A percentile compares a stretch with the other conserved stretches of the same genome.
Evolutionary conservation across 1,140 invertebrate species (phyloP).

Genomic region (Cydia pomonella): DNA sequence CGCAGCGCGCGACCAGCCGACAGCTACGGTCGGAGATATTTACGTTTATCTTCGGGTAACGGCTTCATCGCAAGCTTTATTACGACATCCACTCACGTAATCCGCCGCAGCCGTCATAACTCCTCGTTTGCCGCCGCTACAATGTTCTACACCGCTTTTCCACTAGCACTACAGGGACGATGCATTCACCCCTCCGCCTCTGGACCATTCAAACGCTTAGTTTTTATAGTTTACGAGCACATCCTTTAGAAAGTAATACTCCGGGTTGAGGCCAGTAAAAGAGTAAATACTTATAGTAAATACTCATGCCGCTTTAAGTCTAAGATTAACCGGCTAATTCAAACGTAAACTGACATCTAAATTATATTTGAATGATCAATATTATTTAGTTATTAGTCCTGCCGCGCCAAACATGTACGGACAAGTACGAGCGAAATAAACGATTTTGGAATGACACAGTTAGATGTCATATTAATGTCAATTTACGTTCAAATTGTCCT

Average conservation of each 20-base stretch:
- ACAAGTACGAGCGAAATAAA: too few species aligned
- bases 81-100: constrained; percentile 81
- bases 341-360: too few species aligned
- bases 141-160: constrained; percentile 70
- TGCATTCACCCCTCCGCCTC: constrained; percentile 16
- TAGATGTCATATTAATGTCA: too few species aligned
- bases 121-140: constrained; percentile 74
- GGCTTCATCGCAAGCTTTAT: constrained; percentile 81
- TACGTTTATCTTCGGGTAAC: constrained; percentile 80
- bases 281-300: neutral
- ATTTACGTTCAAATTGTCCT: too few species aligned
- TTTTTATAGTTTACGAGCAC: constrained; percentile 30
- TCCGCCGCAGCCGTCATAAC: constrained; percentile 77
- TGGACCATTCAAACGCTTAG: constrained; percentile 29
- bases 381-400: too few species aligned
- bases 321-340: too few species aligned
- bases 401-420: too few species aligned
- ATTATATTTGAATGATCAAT: too few species aligned
- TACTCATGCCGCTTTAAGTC: too few species aligned
- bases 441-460: too few species aligned
- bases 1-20: constrained; percentile 52
- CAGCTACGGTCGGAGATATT: constrained; percentile 74
- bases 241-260: constrained; percentile 5
- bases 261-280: neutral
- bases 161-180: constrained; percentile 48